Evolutionary conservation across 1,140 invertebrate species (phyloP).

Genomic region (Antheraea mylitta): DNA sequence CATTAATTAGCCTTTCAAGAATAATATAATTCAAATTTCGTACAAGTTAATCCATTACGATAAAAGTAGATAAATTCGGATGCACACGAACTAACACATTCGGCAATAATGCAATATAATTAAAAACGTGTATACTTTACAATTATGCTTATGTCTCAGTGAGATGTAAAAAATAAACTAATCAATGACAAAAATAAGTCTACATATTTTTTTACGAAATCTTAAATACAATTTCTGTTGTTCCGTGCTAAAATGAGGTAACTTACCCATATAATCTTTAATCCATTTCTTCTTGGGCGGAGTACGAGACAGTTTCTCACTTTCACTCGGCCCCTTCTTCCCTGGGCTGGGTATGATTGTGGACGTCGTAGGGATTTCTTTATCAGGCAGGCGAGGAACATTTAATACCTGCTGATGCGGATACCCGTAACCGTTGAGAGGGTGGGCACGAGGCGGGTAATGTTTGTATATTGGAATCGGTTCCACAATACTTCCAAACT

Average conservation of each 20-base stretch:
- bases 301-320: slow-evolving; percentile 63
- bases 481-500: slow-evolving; percentile 66
- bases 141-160: too few species aligned
- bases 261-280: slow-evolving; percentile 82
- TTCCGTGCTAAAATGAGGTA: not conserved
- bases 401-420: slow-evolving; percentile 34
- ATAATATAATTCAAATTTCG: too few species aligned
- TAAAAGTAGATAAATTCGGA: too few species aligned
- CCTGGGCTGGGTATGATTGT: slow-evolving; percentile 31
- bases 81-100: too few species aligned
- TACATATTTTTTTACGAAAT: too few species aligned
- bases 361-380: slow-evolving; percentile 37
- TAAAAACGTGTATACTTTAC: too few species aligned
- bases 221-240: too few species aligned
- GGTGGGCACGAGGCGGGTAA: slow-evolving; percentile 33
- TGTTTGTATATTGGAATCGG: slow-evolving; percentile 64
- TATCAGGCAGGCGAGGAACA: slow-evolving; percentile 1
- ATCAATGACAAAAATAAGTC: too few species aligned
- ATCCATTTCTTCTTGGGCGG: slow-evolving; percentile 88
- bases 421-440: slow-evolving; percentile 44
- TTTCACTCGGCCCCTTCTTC: slow-evolving; percentile 43
- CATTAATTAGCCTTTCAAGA: too few species aligned
- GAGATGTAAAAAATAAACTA: too few species aligned
- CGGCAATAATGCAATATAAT: too few species aligned
- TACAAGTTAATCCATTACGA: too few species aligned